Conservation (phyloP, 2,888 invertebrate genomes). For the Eupithecia inturbata region DNA sequence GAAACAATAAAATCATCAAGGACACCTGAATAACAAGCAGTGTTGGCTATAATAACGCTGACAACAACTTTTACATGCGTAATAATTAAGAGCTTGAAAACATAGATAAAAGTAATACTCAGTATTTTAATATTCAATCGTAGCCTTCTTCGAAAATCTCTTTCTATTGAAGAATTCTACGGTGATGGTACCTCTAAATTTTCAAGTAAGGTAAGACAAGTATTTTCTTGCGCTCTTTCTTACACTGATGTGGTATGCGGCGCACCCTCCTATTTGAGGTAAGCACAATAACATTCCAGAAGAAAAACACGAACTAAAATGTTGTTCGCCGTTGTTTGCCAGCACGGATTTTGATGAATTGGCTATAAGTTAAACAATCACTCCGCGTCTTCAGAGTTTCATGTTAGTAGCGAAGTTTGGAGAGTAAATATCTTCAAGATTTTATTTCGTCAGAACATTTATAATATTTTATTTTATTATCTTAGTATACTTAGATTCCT, state of each 20-base stretch:
- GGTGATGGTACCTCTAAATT: not conserved
- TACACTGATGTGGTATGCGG: constrained; percentile 35
- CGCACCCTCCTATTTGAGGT: constrained; percentile 43
- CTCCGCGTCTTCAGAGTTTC: not conserved
- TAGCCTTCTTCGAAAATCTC: not conserved
- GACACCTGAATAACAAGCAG: too few species aligned
- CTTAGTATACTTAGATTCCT: not conserved
- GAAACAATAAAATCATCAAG: not conserved
- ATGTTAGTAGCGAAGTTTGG: not conserved
- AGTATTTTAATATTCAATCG: not conserved
- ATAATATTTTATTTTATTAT: not conserved
- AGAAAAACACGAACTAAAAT: constrained; percentile 47
- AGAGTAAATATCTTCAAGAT: not conserved
- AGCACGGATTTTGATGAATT: constrained; percentile 38
- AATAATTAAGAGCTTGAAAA: too few species aligned
- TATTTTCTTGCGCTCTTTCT: constrained; percentile 10
- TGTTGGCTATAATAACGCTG: too few species aligned
- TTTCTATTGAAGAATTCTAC: too few species aligned
- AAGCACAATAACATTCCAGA: constrained; percentile 44
- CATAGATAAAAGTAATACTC: too few species aligned
- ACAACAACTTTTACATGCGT: too few species aligned
- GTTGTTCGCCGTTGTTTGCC: constrained; percentile 37
- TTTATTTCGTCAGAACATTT: not conserved
- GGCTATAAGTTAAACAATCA: constrained; percentile 21
- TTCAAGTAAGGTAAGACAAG: not conserved